Evolutionary conservation across 2,113 vertebrate species (phyloP).

Genomic region (Chlorodrepanis virens): DNA sequence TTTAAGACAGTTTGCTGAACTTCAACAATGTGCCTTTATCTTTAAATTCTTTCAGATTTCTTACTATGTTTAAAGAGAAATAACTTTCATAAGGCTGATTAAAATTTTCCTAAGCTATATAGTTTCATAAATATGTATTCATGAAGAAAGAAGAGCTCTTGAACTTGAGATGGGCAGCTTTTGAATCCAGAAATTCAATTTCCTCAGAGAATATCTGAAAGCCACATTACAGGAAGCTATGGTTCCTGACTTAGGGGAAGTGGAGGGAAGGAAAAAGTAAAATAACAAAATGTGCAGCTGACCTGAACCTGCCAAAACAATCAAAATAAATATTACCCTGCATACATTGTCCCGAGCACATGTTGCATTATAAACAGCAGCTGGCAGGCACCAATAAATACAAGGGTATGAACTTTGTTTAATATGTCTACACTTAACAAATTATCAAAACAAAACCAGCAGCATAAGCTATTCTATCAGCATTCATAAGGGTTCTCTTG

Average conservation of each 20-base stretch:
- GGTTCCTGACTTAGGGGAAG: slow-evolving; percentile 58
- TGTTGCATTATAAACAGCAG: background rate
- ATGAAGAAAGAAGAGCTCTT: slow-evolving; percentile 50
- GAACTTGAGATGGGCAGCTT: slow-evolving; percentile 49
- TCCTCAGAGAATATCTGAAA: slow-evolving; percentile 62
- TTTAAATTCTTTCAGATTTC: slow-evolving; percentile 20
- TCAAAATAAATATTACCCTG: slow-evolving; percentile 39
- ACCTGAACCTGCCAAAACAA: slow-evolving; percentile 20
- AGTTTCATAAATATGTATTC: slow-evolving; percentile 46
- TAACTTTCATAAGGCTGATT: slow-evolving; percentile 37
- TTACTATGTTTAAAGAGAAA: slow-evolving; percentile 8
- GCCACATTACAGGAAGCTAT: slow-evolving; percentile 61
- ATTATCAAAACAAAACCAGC: background rate
- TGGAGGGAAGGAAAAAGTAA: slow-evolving; percentile 51
- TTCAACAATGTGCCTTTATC: slow-evolving; percentile 19
- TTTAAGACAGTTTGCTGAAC: slow-evolving; percentile 1
- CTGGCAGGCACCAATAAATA: background rate
- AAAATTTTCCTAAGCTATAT: slow-evolving; percentile 47
- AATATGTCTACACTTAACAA: background rate
- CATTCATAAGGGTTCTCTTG: background rate
- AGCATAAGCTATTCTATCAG: background rate
- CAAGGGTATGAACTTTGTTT: background rate
- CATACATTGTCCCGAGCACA: background rate
- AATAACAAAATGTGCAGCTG: slow-evolving; percentile 54
- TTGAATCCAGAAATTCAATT: slow-evolving; percentile 59